phyloP scores from a whole-genome alignment of 2,888 invertebrate genomes.

The Alloscopus bannaensis region DNA sequence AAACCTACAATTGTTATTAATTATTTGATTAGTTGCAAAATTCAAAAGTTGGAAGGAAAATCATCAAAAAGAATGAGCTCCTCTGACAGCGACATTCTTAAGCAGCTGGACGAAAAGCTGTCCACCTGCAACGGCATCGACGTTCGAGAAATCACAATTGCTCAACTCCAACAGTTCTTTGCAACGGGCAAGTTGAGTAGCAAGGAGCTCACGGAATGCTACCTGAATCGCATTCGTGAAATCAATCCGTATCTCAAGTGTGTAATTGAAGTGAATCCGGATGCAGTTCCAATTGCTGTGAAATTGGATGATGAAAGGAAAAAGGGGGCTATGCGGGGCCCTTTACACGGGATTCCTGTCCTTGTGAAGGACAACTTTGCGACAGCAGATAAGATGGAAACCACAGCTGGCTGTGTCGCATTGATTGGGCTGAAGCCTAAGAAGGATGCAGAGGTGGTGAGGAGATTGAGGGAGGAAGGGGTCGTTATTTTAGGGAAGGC shows the following conservation, averaged over 20 bases:
- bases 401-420: slow-evolving; percentile 44
- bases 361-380: slow-evolving; percentile 57
- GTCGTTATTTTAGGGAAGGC: slow-evolving; percentile 62
- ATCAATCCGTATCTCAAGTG: slow-evolving; percentile 50
- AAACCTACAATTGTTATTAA: no score
- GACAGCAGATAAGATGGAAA: slow-evolving; percentile 48
- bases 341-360: slow-evolving; percentile 60
- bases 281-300: slow-evolving; percentile 39
- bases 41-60: not conserved
- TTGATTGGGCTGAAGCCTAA: slow-evolving; percentile 40
- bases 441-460: slow-evolving; percentile 58
- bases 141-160: slow-evolving; percentile 62
- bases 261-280: slow-evolving; percentile 49
- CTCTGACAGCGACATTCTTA: not conserved
- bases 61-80: not conserved
- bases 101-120: slow-evolving; percentile 9
- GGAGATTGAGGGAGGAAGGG: slow-evolving; percentile 40
- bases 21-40: no score
- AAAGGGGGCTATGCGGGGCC: not conserved
- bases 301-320: slow-evolving; percentile 26
- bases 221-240: slow-evolving; percentile 29
- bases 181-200: slow-evolving; percentile 28
- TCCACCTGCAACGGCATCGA: slow-evolving; percentile 43
- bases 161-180: slow-evolving; percentile 40
- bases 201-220: slow-evolving; percentile 40